Evolutionary conservation across 2,888 invertebrate species (phyloP).

Genomic region (Athetis lepigone): DNA sequence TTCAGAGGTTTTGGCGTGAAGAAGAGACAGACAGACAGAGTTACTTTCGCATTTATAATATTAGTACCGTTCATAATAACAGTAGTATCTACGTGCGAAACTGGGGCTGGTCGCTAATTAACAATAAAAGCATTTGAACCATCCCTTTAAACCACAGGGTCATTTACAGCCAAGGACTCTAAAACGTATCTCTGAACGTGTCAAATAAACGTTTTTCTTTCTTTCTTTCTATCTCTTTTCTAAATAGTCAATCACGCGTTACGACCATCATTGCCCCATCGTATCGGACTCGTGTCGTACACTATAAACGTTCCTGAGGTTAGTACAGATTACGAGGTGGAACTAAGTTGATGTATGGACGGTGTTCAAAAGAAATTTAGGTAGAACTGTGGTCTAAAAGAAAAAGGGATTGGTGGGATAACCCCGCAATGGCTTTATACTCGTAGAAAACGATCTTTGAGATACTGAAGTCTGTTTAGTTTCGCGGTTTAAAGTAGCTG

Average conservation of each 20-base stretch:
- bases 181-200: no score
- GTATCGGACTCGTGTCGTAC: slow-evolving; percentile 62
- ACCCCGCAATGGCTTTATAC: slow-evolving; percentile 58
- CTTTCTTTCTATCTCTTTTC: neutral
- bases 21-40: no score
- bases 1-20: no score
- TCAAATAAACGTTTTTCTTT: no score
- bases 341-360: slow-evolving; percentile 84
- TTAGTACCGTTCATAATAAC: no score
- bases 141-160: no score
- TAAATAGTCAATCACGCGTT: neutral
- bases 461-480: slow-evolving; percentile 38
- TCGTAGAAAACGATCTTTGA: slow-evolving; percentile 53
- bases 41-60: no score
- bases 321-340: slow-evolving; percentile 83
- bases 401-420: slow-evolving; percentile 65
- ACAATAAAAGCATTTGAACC: no score
- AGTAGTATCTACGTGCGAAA: no score
- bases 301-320: slow-evolving; percentile 69
- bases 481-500: no score
- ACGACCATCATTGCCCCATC: neutral
- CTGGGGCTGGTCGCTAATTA: no score
- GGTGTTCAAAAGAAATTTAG: slow-evolving; percentile 79
- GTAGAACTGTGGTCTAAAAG: slow-evolving; percentile 72
- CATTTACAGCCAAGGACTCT: no score